These are phyloP conservation scores for Odobenus rosmarus DNA, from an alignment of 2,113 vertebrate genomes.

Conservation along the genomic window DNA sequence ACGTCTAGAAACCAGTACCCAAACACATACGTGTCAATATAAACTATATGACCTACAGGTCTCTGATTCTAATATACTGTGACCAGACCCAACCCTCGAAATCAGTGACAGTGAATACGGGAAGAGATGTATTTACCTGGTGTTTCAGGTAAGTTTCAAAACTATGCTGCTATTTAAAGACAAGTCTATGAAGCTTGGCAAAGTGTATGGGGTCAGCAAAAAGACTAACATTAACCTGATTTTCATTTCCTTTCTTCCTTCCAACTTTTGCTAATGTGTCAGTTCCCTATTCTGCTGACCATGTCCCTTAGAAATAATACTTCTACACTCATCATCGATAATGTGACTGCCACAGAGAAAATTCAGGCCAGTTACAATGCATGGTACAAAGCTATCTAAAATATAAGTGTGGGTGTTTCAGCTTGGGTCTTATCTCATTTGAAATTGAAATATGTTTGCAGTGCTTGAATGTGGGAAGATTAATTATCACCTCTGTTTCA, in stretches of 20 bases:
- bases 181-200: not conserved
- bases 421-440: slow-evolving; percentile 85
- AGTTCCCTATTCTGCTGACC: slow-evolving; percentile 61
- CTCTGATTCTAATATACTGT: not conserved
- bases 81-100: not conserved
- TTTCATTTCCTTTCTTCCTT: slow-evolving; percentile 72
- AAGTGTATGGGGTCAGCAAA: not conserved
- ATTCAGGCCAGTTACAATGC: slow-evolving; percentile 81
- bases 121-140: not conserved
- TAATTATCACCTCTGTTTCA: slow-evolving; percentile 94
- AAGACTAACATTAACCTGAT: slow-evolving; percentile 54
- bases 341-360: slow-evolving; percentile 76
- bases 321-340: slow-evolving; percentile 74
- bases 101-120: not conserved
- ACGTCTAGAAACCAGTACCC: not conserved
- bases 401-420: slow-evolving; percentile 83
- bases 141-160: slow-evolving; percentile 3
- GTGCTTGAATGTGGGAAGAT: slow-evolving; percentile 90
- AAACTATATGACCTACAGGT: not conserved
- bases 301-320: slow-evolving; percentile 71
- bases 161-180: not conserved
- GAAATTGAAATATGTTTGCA: slow-evolving; percentile 90
- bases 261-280: slow-evolving; percentile 47
- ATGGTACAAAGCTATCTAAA: slow-evolving; percentile 82
- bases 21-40: not conserved